Evolutionary conservation across 1,140 invertebrate genomes (phyloP), one percentile per base, ranked within the genome.

Genomic region (Magallana gigas): DNA sequence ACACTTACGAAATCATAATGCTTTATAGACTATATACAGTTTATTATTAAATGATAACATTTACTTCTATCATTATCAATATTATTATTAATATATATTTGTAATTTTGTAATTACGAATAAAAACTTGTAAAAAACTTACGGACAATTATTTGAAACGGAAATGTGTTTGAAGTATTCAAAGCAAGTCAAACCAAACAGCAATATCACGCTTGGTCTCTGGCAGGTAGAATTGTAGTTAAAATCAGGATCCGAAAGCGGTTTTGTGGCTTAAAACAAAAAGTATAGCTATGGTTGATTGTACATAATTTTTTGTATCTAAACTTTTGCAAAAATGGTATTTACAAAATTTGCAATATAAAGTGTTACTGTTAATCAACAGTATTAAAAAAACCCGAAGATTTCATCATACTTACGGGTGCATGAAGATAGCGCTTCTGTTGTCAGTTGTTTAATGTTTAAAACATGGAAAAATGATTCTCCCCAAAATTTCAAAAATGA

Each of bases 161-260:
- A 71, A 71, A 23, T 8, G n/a, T 23, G 23, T 29, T 71, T 71
- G 18, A 71, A 8, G 18, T 71, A 9, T 23, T 71, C 68, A 18
- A 71, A 71, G 36, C 68, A 71, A 4, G 18, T 1, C 12, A 12
- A 8, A 29, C n/a, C 68, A 1, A 71, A 23, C 36, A 71, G 12
- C 23, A 71, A 18, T 8, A 71, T 18, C 18, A 71, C 11, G 23
- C 12, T 71, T 29, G 68, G 68, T 71, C 23, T 71, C 7, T 29
- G n/a, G 36, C 68, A 71, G 7, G 68, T 29, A 23, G 68, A 23
- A 23, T 71, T 71, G 68, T 11, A 29, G 68, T 11, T 23, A 12
- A 71, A 71, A 71, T 71, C 18, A 71, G 68, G 68, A 71, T 71
- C 68, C 68, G 68, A 29, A 8, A 71, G 68, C 36, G 23, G n/a